Conservation (phyloP, 2,113 vertebrate species). For the Amphilophus citrinellus region DNA sequence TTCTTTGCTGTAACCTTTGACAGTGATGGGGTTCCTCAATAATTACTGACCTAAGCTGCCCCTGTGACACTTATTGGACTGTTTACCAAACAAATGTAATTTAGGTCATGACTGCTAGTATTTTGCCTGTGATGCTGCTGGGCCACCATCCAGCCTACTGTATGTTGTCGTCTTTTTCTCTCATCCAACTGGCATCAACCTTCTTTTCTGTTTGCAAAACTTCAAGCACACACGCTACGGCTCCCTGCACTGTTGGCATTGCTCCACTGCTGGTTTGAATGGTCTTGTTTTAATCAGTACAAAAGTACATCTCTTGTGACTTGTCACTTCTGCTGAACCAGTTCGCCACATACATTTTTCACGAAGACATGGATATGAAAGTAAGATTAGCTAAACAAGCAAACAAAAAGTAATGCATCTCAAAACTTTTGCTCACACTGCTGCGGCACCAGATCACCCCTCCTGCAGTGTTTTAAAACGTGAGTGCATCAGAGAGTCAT, state of each 20-base stretch:
- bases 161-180: not conserved
- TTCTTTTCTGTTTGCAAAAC: not conserved
- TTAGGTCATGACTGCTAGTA: not conserved
- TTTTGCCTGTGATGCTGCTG: no score
- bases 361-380: not conserved
- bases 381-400: not conserved
- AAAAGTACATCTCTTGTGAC: not conserved
- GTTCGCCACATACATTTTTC: not conserved
- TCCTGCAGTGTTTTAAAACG: conserved; percentile 22
- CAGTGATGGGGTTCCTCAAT: not conserved
- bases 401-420: not conserved
- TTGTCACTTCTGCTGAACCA: not conserved
- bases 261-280: not conserved
- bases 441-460: not conserved
- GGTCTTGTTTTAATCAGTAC: not conserved
- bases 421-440: not conserved
- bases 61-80: not conserved
- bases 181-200: not conserved
- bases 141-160: not conserved
- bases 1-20: not conserved
- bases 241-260: not conserved
- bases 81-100: not conserved
- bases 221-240: not conserved
- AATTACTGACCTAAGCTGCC: not conserved
- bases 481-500: conserved; percentile 43